Evolutionary conservation across 2,113 vertebrate species (phyloP).

Genomic region (Mesitornis unicolor): DNA sequence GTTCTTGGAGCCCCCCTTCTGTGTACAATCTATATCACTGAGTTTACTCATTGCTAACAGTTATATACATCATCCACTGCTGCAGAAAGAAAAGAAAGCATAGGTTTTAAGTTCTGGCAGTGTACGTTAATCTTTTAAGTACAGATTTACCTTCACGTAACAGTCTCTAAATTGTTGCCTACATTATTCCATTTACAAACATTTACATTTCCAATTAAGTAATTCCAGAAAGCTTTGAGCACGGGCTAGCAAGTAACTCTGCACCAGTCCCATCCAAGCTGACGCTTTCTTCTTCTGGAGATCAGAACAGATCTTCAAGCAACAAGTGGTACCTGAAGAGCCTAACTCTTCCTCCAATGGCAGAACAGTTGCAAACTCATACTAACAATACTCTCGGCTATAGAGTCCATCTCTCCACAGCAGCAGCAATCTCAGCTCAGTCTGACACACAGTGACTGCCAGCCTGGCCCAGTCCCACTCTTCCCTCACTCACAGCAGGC

Average conservation of each 20-base stretch:
- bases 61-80: background rate
- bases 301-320: background rate
- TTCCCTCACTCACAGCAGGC: background rate
- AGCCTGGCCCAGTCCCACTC: background rate
- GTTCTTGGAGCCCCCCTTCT: background rate
- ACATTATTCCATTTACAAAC: background rate
- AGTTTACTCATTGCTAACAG: background rate
- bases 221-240: background rate
- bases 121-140: background rate
- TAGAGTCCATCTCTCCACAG: fast-evolving
- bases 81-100: background rate
- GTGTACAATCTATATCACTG: background rate
- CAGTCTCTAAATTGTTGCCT: background rate
- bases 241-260: background rate
- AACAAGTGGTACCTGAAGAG: background rate
- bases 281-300: background rate
- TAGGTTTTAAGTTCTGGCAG: background rate
- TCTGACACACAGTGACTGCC: background rate
- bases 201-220: background rate
- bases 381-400: background rate
- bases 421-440: background rate
- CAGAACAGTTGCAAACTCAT: background rate
- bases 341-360: fast-evolving
- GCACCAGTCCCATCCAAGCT: background rate
- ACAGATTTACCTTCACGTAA: background rate